Conservation (phyloP, 2,113 vertebrate genomes). For the rabbit (Oryctolagus cuniculus) region DNA sequence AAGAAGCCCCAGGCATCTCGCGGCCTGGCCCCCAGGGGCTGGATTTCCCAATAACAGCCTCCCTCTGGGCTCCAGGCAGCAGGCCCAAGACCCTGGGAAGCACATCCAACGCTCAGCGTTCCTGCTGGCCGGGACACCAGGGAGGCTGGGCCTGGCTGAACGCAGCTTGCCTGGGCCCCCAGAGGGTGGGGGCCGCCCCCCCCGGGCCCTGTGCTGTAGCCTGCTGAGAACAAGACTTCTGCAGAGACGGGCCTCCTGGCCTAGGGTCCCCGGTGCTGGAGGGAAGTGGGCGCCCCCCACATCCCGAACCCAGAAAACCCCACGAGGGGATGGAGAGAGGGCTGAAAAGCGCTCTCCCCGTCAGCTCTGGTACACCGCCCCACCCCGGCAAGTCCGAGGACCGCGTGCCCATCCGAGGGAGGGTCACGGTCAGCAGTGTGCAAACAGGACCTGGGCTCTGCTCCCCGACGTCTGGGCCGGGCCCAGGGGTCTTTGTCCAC, state of each 20-base stretch:
- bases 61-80: background rate
- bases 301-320: background rate
- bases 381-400: background rate
- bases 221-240: background rate
- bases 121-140: background rate
- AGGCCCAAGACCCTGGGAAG: background rate
- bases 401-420: background rate
- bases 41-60: conserved; percentile 20
- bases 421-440: background rate
- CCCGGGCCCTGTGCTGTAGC: no score
- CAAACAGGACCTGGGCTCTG: background rate
- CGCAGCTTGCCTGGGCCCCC: background rate
- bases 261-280: background rate
- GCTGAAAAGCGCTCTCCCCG: background rate
- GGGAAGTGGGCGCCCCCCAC: no score
- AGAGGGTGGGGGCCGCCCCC: background rate
- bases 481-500: background rate
- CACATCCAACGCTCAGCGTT: no score
- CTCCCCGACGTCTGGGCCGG: background rate
- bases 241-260: no score
- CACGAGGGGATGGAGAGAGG: no score
- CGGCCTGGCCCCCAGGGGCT: background rate
- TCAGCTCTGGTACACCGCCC: background rate
- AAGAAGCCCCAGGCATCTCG: background rate
- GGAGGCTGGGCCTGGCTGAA: background rate